These are phyloP conservation scores for Tautogolabrus adspersus DNA, from an alignment of 2,113 vertebrate genomes.

Conservation along the genomic window DNA sequence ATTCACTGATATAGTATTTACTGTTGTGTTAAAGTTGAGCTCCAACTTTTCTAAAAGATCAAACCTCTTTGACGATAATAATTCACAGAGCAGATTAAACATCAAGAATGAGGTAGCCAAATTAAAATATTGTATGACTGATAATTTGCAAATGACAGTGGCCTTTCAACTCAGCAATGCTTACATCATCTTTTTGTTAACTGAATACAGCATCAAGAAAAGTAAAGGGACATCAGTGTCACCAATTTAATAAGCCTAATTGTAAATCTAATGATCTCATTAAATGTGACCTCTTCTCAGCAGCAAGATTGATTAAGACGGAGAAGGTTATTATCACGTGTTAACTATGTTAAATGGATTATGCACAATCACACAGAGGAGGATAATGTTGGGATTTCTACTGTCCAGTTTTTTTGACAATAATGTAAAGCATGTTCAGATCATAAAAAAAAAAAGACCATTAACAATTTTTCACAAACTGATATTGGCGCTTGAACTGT, in stretches of 20 bases:
- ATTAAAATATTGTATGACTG: too few species aligned
- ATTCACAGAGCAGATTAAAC: too few species aligned
- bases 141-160: neutral
- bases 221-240: neutral
- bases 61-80: too few species aligned
- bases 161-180: neutral
- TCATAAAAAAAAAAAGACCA: neutral
- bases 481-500: slow-evolving; percentile 2
- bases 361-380: neutral
- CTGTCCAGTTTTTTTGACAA: neutral
- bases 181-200: neutral
- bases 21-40: too few species aligned
- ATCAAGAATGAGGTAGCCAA: too few species aligned
- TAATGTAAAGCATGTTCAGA: neutral
- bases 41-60: too few species aligned
- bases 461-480: neutral
- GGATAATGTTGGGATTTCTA: neutral
- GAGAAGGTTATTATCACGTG: neutral
- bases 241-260: neutral
- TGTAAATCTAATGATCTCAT: neutral
- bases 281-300: neutral
- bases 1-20: too few species aligned
- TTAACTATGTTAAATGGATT: neutral
- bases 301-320: neutral
- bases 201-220: neutral